A percentile compares a stretch with the other conserved stretches of the same genome.
phyloP scores from a whole-genome alignment of 1,140 invertebrate genomes.

The Solenopsis fugax region DNA sequence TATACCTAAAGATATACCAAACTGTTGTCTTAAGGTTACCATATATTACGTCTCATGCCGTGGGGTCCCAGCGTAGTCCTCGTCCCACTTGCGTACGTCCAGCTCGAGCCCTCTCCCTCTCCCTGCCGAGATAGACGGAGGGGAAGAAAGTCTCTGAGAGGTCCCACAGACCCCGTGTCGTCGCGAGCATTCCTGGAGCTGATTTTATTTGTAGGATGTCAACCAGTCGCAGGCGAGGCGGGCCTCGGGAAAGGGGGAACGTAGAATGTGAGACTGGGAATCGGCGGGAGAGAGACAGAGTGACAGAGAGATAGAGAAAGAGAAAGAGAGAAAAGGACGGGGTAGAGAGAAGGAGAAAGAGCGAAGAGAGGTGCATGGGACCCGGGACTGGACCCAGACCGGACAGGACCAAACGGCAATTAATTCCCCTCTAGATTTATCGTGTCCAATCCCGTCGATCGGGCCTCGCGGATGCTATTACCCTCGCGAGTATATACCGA shows the following conservation, averaged over 20 bases:
- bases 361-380: slow-evolving; percentile 68
- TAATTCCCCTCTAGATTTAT: slow-evolving; percentile 85
- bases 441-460: slow-evolving; percentile 81
- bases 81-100: slow-evolving; percentile 65
- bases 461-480: slow-evolving; percentile 76
- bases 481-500: slow-evolving; percentile 65
- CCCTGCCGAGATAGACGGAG: slow-evolving; percentile 59
- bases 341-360: slow-evolving; percentile 61
- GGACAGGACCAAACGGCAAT: slow-evolving; percentile 82
- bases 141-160: slow-evolving; percentile 62
- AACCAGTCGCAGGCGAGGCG: slow-evolving; percentile 79
- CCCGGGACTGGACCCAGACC: slow-evolving; percentile 75
- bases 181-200: slow-evolving; percentile 84
- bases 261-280: slow-evolving; percentile 70
- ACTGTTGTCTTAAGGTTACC: slow-evolving; percentile 80
- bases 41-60: slow-evolving; percentile 78
- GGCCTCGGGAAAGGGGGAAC: slow-evolving; percentile 62
- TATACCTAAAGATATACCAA: slow-evolving; percentile 75
- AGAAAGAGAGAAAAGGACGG: slow-evolving; percentile 23
- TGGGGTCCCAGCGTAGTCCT: slow-evolving; percentile 63
- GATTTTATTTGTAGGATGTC: slow-evolving; percentile 86
- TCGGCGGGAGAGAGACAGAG: slow-evolving; percentile 13
- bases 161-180: slow-evolving; percentile 83
- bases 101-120: slow-evolving; percentile 36
- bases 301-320: slow-evolving; percentile 30